A percentile compares a stretch with the other conserved stretches of the same genome.
Conservation (phyloP, 2,113 vertebrate genomes). For the Plotosus lineatus region DNA sequence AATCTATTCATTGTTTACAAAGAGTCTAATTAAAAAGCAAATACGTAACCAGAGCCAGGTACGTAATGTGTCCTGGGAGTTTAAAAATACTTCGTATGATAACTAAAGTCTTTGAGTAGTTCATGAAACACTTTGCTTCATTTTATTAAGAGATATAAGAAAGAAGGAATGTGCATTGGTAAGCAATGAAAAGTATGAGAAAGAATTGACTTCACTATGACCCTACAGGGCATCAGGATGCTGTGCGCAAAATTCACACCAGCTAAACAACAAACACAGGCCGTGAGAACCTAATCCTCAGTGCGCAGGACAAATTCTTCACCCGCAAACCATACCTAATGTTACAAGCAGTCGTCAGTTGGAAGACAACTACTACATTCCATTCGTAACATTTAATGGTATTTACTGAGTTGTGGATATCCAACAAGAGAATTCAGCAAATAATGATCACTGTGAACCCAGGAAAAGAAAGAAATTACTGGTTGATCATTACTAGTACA, state of each 20-base stretch:
- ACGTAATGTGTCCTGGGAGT: not conserved
- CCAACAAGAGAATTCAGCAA: not conserved
- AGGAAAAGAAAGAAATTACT: conserved; percentile 18
- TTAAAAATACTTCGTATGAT: not conserved
- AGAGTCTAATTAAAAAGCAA: not conserved
- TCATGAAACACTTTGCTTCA: conserved; percentile 2
- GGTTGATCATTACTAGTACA: conserved; percentile 25
- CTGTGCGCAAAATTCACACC: conserved; percentile 57
- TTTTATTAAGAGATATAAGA: conserved; percentile 32
- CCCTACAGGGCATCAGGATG: conserved; percentile 49
- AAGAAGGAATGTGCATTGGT: not conserved
- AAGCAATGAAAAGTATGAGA: conserved; percentile 41
- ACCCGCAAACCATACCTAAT: conserved; percentile 45
- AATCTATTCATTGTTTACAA: not conserved
- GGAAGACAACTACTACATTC: conserved; percentile 45
- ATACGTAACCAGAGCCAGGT: not conserved
- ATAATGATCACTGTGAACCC: not conserved
- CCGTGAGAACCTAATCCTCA: conserved; percentile 55
- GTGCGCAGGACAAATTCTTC: conserved; percentile 54
- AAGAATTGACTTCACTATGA: conserved; percentile 51
- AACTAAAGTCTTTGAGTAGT: not conserved
- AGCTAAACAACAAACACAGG: conserved; percentile 57
- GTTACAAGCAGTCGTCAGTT: conserved; percentile 48
- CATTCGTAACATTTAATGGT: conserved; percentile 27
- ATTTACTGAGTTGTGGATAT: conserved; percentile 27